A percentile compares a stretch with the other conserved stretches of the same genome.
Conservation (phyloP, 2,113 vertebrate species). For the Gallinago paraguaiae region DNA sequence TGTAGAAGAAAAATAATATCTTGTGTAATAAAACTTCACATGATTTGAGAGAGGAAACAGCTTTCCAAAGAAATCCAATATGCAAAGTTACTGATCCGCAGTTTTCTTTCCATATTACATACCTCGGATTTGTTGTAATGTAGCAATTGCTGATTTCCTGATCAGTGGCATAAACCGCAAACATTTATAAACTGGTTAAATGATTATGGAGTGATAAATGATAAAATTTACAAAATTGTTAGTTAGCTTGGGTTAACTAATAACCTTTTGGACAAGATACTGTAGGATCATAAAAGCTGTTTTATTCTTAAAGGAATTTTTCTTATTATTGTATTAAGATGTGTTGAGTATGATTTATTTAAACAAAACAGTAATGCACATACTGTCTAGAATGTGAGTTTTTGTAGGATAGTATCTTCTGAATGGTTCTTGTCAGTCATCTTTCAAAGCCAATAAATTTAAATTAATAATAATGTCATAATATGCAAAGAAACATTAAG, state of each 20-base stretch:
- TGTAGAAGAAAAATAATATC: background rate
- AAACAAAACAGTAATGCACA: background rate
- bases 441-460: background rate
- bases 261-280: background rate
- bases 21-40: background rate
- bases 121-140: background rate
- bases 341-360: background rate
- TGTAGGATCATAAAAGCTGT: background rate
- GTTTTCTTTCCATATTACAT: background rate
- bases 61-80: background rate
- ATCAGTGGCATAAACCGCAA: background rate
- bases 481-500: background rate
- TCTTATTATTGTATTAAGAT: background rate
- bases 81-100: background rate
- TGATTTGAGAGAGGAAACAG: background rate
- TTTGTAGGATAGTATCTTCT: background rate
- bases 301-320: background rate
- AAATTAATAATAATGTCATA: background rate
- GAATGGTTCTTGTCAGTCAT: background rate
- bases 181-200: background rate
- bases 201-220: background rate
- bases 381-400: background rate
- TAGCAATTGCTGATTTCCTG: background rate
- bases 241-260: background rate
- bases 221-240: background rate